phyloP scores from a whole-genome alignment of 2,888 invertebrate genomes.

The Nowickia ferox region DNA sequence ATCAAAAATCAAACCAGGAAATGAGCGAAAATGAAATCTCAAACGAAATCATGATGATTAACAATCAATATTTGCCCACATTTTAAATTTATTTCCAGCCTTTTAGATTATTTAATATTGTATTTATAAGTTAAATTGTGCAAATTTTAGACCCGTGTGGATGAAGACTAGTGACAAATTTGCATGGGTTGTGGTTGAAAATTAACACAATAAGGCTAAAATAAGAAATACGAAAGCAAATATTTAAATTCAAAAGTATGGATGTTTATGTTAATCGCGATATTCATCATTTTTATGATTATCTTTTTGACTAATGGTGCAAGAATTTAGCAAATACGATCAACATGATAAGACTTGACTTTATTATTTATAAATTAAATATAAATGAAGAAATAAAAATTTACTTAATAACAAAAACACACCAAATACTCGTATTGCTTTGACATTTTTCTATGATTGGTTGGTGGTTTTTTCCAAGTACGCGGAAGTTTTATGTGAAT shows the following conservation, averaged over 20 bases:
- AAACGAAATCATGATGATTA: constrained; percentile 31
- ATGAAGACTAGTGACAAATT: not conserved
- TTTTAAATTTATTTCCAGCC: constrained; percentile 24
- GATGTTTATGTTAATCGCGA: constrained; percentile 8
- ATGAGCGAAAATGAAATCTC: constrained; percentile 61
- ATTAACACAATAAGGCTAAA: constrained; percentile 7
- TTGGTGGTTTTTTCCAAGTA: not conserved
- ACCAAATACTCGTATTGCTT: not conserved
- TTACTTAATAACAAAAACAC: not conserved
- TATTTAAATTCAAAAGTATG: not conserved
- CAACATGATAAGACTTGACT: constrained; percentile 64
- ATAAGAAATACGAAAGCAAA: not conserved
- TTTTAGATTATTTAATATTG: not conserved
- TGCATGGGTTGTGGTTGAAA: constrained; percentile 40
- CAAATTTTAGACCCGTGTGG: not conserved
- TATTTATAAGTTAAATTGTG: constrained; percentile 10
- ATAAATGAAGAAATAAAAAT: constrained; percentile 35
- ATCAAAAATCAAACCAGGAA: not conserved
- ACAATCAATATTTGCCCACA: constrained; percentile 60
- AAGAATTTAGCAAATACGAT: constrained; percentile 54
- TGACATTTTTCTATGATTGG: not conserved
- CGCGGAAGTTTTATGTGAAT: not conserved
- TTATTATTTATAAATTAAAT: constrained; percentile 52
- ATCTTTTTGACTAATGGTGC: not conserved
- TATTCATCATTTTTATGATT: constrained; percentile 20